Evolutionary conservation across 2,888 invertebrate genomes (phyloP), one percentile per base, ranked within the genome.

Genomic region (Papilio protenor): DNA sequence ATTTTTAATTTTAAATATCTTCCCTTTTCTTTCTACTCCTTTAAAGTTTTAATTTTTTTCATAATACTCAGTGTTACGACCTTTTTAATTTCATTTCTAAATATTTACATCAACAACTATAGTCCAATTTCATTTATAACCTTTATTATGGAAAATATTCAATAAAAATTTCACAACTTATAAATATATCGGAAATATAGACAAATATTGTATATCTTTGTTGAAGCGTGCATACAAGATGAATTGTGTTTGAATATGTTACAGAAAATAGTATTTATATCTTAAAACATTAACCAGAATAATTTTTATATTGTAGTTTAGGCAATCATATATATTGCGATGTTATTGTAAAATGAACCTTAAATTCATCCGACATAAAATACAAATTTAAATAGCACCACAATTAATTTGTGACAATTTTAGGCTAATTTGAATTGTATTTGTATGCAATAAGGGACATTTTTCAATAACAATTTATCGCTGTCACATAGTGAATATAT

Each of bases 21-120:
- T 27, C 27, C 27, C 27, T 27, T 27, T 27, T 27, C 27, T n/a
- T n/a, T n/a, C 27, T 27, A 27, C 27, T 27, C 2, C 27, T 27
- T 27, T 27, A n/a, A n/a, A 49, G 6, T 10, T 14, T 21, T 23
- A 23, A 5, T 70, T 1, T 47, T 21, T 70, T 27, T 18, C n/a
- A 72, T 18, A 33, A 33, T 21, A 40, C 21, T 57, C 33, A n/a
- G 23, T 18, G 47, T 14, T 47, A 40, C 57, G n/a, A 73, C 59
- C 73, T 47, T 61, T 73, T 57, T 3, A 73, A 59, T 40, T 59
- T 23, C 11, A 59, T 23, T 73, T 8, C n/a, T 47, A 73, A 66
- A 72, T 57, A 73, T 73, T 64, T 77, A 73, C 77, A 73, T 33
- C 47, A 74, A 73, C 47, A 70, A 33, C 27, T 66, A 47, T 33